Conservation (phyloP, 2,888 invertebrate species). For the Eupithecia subfuscata region DNA sequence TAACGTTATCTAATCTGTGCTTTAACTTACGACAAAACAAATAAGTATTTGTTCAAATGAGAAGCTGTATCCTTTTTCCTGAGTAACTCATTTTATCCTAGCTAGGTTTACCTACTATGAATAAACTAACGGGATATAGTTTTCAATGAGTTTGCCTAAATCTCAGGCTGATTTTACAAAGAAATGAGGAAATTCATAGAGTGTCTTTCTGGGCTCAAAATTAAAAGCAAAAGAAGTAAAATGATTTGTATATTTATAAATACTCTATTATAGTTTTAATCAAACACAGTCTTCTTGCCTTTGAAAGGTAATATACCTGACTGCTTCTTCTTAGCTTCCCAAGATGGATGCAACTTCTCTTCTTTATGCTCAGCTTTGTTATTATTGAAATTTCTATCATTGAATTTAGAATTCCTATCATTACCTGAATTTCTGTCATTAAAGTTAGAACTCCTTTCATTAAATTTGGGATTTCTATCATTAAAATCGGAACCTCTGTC, state of each 20-base stretch:
- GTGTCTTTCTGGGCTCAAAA: background rate
- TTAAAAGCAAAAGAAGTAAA: background rate
- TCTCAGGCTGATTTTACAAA: background rate
- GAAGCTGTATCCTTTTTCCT: too few relatives aligned
- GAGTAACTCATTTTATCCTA: background rate
- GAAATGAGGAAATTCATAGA: background rate
- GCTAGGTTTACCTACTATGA: background rate
- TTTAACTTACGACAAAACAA: too few relatives aligned
- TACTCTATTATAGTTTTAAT: constrained; percentile 49
- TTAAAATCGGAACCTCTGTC: constrained; percentile 37
- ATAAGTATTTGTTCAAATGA: too few relatives aligned
- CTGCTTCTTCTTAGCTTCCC: constrained; percentile 81
- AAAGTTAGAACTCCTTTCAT: constrained; percentile 39
- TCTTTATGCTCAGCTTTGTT: constrained; percentile 48
- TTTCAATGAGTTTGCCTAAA: too few relatives aligned
- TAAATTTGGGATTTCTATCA: constrained; percentile 33
- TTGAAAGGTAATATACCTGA: constrained; percentile 75
- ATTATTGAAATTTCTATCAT: constrained; percentile 34
- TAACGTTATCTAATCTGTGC: too few relatives aligned
- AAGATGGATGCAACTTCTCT: constrained; percentile 81
- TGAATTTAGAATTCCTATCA: constrained; percentile 21
- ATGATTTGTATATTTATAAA: background rate
- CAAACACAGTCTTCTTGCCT: constrained; percentile 80
- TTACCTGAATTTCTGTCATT: constrained; percentile 26
- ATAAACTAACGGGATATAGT: background rate